Evolutionary conservation across 1,140 invertebrate species (phyloP), one percentile per base, ranked within the genome.

Genomic region (Ectropis grisescens): DNA sequence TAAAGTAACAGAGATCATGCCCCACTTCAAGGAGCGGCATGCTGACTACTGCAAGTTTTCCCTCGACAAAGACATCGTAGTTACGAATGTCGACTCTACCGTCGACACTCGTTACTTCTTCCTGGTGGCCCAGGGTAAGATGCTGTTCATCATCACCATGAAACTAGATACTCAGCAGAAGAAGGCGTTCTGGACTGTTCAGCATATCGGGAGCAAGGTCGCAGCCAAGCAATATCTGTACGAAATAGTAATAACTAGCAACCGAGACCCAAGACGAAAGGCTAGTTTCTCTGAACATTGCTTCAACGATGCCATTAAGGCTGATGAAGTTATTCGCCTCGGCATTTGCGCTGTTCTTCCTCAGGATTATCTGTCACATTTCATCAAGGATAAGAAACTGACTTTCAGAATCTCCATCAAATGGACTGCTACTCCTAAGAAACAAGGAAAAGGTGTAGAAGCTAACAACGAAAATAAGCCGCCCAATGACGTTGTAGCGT

Each of bases 181-280:
- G 29, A 69, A 74, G 57, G 58, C 59, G 1, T 84, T 70, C 36
- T 85, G 76, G 72, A 38, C 57, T 8, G 47, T 84, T 9, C 83
- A 85, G 41, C 66, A 62, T 25, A 76, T 85, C 15, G 83, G 81
- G 5, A 54, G 64, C 11, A 71, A 76, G 34, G 64, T 64, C 37
- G 37, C 36, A 15, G 82, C 81, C 1, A 39, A 69, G 29, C 56
- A 83, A 26, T 66, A 71, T 41, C 54, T 70, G 26, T 84, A 83
- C 41, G 82, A 84, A 39, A 71, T 85, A 44, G 68, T 82, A 31
- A 42, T 85, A 1, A 51, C 30, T 8, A 78, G 72, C 40, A 55
- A 54, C 23, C 48, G 58, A 36, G 61, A 67, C 26, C 24, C 40
- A 2, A 53, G 58, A 13, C 54, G 69, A 12, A 66, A 65, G 38